These are phyloP conservation scores for Recurvirostra avosetta DNA, from an alignment of 2,113 vertebrate genomes.

Conservation along the genomic window DNA sequence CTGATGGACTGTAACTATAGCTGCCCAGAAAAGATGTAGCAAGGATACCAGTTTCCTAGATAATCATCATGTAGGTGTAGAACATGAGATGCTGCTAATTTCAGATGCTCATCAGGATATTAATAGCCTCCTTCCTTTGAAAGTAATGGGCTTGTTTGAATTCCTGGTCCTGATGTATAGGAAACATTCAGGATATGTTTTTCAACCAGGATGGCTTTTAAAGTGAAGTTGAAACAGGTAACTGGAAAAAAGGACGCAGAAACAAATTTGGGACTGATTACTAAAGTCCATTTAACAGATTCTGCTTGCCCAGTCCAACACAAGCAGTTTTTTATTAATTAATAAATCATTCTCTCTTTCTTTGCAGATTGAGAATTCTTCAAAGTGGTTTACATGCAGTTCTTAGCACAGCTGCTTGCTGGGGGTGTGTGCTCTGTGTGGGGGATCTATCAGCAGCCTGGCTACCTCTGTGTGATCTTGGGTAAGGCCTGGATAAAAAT, in stretches of 20 bases:
- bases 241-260: neutral
- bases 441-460: conserved; percentile 60
- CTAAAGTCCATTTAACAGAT: neutral
- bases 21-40: neutral
- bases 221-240: neutral
- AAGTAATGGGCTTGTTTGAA: conserved; percentile 22
- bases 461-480: conserved; percentile 63
- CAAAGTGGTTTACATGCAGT: neutral
- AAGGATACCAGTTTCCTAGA: conserved; percentile 37
- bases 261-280: neutral
- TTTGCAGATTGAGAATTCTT: conserved; percentile 32
- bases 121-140: conserved; percentile 29
- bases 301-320: neutral
- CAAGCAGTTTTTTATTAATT: conserved; percentile 12
- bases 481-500: conserved; percentile 62
- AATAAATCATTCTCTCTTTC: conserved; percentile 1
- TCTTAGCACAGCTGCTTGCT: conserved; percentile 55
- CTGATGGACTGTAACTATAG: conserved; percentile 7
- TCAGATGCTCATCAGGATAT: conserved; percentile 52
- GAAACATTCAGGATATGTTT: neutral
- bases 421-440: conserved; percentile 41
- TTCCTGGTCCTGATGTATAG: neutral
- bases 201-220: neutral
- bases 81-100: conserved; percentile 49
- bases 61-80: conserved; percentile 51